These are phyloP conservation scores for Sphenodon punctatus DNA, from an alignment of 2,797 vertebrate species.

Conservation along the genomic window DNA sequence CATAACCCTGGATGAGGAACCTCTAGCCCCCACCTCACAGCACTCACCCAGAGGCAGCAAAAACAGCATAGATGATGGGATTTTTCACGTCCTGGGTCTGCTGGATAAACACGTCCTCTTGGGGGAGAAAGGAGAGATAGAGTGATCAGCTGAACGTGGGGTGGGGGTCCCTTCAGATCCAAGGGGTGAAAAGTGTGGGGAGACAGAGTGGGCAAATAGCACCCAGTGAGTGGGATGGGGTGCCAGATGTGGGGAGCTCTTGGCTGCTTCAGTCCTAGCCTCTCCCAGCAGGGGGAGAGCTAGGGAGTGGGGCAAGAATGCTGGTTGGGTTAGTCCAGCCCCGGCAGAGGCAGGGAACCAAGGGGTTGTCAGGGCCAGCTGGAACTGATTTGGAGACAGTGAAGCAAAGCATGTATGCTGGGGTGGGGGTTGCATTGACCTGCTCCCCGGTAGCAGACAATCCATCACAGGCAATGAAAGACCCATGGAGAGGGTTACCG, in stretches of 20 bases:
- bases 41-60: slow-evolving; percentile 94
- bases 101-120: slow-evolving; percentile 97
- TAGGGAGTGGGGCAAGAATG: background rate
- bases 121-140: slow-evolving; percentile 53
- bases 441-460: background rate
- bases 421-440: background rate
- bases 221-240: background rate
- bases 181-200: no score
- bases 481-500: background rate
- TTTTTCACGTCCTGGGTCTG: slow-evolving; percentile 97
- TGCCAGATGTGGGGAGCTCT: no score
- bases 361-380: background rate
- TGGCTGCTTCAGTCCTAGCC: background rate
- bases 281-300: background rate
- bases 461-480: background rate
- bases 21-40: no score
- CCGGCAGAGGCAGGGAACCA: background rate
- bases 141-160: background rate
- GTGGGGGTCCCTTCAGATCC: no score
- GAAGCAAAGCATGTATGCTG: background rate
- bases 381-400: background rate
- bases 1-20: no score
- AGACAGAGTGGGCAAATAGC: background rate
- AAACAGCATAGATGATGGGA: slow-evolving; percentile 96
- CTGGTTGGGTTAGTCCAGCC: background rate